A percentile compares a stretch with the other conserved stretches of the same genome.
Evolutionary conservation across 1,140 invertebrate genomes (phyloP).

Genomic region (Drosophila murphyi): DNA sequence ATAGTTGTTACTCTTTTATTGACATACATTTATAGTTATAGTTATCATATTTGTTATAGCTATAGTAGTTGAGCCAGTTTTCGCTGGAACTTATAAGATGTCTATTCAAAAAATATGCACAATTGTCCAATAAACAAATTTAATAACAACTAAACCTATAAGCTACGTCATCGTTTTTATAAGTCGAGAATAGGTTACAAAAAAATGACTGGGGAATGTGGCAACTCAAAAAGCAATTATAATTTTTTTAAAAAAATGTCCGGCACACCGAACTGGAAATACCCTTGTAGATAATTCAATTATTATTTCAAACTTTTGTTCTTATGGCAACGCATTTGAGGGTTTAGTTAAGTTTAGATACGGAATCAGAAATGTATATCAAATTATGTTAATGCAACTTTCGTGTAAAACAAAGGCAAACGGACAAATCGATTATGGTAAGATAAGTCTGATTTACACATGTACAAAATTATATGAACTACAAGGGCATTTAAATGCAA

Average conservation of each 20-base stretch:
- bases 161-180: constrained; percentile 18
- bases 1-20: constrained; percentile 16
- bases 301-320: constrained; percentile 30
- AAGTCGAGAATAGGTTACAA: constrained; percentile 12
- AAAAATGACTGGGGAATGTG: constrained; percentile 31
- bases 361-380: constrained; percentile 5
- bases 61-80: constrained; percentile 1
- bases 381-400: not conserved
- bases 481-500: constrained; percentile 32
- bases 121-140: constrained; percentile 36
- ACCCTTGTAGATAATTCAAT: constrained; percentile 32
- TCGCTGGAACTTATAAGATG: not conserved
- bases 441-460: not conserved
- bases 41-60: not conserved
- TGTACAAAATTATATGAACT: constrained; percentile 28
- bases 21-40: not conserved
- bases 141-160: constrained; percentile 28
- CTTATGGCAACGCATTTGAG: constrained; percentile 19
- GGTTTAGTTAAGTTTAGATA: not conserved
- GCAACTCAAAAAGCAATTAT: constrained; percentile 3
- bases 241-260: not conserved
- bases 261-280: constrained; percentile 35
- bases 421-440: not conserved
- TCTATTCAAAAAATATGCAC: constrained; percentile 21
- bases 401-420: not conserved